Evolutionary conservation across 2,113 vertebrate genomes (phyloP), one percentile per base, ranked within the genome.

Genomic region (Otus sunia): DNA sequence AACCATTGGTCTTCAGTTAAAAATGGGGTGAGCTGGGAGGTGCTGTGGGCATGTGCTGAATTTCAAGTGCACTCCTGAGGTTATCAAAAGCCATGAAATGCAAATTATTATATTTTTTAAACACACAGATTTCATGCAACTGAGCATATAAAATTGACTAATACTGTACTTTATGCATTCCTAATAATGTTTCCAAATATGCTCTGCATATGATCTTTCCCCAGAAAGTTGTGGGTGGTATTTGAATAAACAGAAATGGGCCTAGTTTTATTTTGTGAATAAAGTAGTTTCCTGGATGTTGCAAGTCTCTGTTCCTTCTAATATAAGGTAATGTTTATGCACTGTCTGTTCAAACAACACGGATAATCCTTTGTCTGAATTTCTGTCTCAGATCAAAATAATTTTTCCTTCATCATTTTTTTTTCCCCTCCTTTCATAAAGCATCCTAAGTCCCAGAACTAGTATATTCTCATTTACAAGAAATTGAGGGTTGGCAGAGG

Each of bases 1-100:
- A 99, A 98, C 98, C 98, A 99, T 99, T 99, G 99, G 99, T 99
- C 99, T 99, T 99, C 98, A 98, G 99, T 99, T 99, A 99, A 99
- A 99, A 99, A 99, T 99, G 99, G 98, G 98, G 98, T 98, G 98
- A 98, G 98, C 97, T 97, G 98, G 98, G 98, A 98, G 98, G 98
- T 98, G 97, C 97, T 98, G 97, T 98, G 98, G 98, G 98, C 98
- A 98, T 98, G 98, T 98, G 95, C 97, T 98, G 98, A 98, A 99
- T 99, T 98, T 98, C 98, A 99, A 99, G 98, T 98, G 98, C 98
- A 98, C 97, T 98, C 97, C 95, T 98, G 98, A 98, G 98, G 98
- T 98, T 98, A 98, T 98, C 97, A 97, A 97, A 97, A 98, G 98
- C 97, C 98, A 97, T 97, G 98, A 98, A 98, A 99, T 99, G 98